Base-by-base conservation (phyloP, 2,113 vertebrate genomes). In the Osmerus eperlanus region DNA sequence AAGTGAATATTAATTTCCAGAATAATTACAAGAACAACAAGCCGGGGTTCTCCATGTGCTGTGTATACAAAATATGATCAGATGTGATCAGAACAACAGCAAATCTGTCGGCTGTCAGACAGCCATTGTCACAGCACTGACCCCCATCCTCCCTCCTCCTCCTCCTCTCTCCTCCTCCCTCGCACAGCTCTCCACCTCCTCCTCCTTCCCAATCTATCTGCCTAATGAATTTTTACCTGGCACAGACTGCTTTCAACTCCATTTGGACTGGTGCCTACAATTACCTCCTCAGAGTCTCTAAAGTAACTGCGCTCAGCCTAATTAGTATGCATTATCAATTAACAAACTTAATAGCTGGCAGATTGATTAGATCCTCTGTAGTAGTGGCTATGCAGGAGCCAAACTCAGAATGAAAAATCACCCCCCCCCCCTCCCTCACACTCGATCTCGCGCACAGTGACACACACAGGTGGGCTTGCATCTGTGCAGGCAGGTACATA, bases 251-350 rank as follows among this genome's bases (percentile, higher is more conserved):
- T 96, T 95, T 95, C 95, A 96, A 97, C 93, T 96, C 94, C 95
- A 96, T 95, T 97, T 98, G 97, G 97, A 98, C 92, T 92, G 87
- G 93, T 96, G 97, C 97, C 96, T 97, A 96, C 95, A 97, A 97
- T 98, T 96, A 96, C 96, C 95, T 97, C 97, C 96, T 95, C 95
- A 93, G 95, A 96, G 96, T 96, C 96, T 97, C 96, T 94, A 94
- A 96, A 97, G 97, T 96, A 97, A 96, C 95, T 91, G 94, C 91
- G 93, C 93, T 89, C 93, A 91, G 95, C 94, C 95, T 98, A 98
- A 99, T 99, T 98, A 99, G 97, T 99, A 99, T 98, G 97, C 96
- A 97, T 98, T 99, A 98, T 97, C 97, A 98, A 99, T 99, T 98
- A 99, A 98, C 94, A 94, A 95, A 97, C 95, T 95, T 99, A 99